Percentiles rank a stretch among this genome's conserved stretches.
Evolutionary conservation across 2,797 vertebrate species (phyloP).

Genomic region (Sebastes trivittatus): DNA sequence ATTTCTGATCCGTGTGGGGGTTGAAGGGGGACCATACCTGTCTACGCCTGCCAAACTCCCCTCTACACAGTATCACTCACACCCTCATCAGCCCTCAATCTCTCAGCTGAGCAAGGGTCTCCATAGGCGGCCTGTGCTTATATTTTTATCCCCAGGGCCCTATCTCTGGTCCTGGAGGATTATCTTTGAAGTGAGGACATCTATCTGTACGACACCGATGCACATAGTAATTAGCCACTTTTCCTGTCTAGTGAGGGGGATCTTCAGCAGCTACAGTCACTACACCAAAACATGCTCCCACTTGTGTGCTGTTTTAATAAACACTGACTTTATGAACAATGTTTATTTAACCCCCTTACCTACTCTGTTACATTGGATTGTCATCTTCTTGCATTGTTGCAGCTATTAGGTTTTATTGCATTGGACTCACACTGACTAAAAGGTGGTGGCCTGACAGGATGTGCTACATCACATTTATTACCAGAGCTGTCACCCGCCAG

Average conservation of each 20-base stretch:
- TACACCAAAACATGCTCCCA: constrained; percentile 21
- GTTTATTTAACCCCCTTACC: neutral
- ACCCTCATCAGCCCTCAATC: constrained; percentile 65
- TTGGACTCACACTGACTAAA: neutral
- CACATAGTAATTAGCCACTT: constrained; percentile 75
- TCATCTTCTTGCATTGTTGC: neutral
- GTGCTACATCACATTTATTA: constrained; percentile 21
- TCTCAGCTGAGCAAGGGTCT: constrained; percentile 54
- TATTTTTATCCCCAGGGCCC: constrained; percentile 58
- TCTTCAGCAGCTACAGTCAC: constrained; percentile 21
- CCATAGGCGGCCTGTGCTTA: constrained; percentile 53
- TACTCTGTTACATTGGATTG: neutral
- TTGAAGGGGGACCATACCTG: constrained; percentile 65
- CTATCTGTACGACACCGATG: constrained; percentile 59
- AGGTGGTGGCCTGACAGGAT: neutral
- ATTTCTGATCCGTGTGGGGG: constrained; percentile 26
- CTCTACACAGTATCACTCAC: constrained; percentile 53
- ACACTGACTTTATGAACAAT: neutral
- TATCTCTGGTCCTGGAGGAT: constrained; percentile 39
- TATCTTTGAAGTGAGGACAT: constrained; percentile 76
- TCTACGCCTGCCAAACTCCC: constrained; percentile 71
- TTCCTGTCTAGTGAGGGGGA: constrained; percentile 57
- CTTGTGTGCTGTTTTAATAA: constrained; percentile 30
- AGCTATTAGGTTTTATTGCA: neutral
- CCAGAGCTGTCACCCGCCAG: constrained; percentile 11